Percentiles rank a stretch among this genome's conserved stretches.
Conservation (phyloP, 2,113 vertebrate species). For the Nannospalax galili region DNA sequence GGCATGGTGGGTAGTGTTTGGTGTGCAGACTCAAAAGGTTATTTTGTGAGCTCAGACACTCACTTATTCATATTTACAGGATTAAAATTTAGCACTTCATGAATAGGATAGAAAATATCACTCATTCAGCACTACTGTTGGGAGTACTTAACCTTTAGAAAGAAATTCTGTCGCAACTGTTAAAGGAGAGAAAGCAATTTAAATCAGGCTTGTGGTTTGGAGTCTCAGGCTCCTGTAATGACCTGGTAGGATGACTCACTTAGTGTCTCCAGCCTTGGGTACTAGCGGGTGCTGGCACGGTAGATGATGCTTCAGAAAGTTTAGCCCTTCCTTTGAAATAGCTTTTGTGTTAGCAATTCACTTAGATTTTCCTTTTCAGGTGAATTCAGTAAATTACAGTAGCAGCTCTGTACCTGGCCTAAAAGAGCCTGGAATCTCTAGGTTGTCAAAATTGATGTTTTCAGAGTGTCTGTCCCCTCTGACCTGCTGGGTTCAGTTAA, state of each 20-base stretch:
- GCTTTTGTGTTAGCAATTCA: conserved; percentile 34
- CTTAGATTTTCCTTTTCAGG: not conserved
- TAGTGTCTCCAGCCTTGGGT: not conserved
- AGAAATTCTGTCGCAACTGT: not conserved
- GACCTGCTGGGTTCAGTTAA: not conserved
- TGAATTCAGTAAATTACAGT: conserved; percentile 3
- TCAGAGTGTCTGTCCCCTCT: not conserved
- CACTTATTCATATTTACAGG: conserved; percentile 43
- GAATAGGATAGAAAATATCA: conserved; percentile 40
- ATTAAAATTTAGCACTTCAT: conserved; percentile 54
- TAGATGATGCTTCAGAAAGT: conserved; percentile 10
- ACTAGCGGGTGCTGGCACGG: not conserved
- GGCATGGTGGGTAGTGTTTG: not conserved
- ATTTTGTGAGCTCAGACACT: not conserved
- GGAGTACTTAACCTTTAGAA: conserved; percentile 44
- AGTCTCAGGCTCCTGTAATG: conserved; percentile 36
- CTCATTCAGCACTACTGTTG: conserved; percentile 20
- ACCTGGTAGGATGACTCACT: not conserved
- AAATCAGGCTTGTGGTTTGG: conserved; percentile 46
- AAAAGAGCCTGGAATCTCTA: too few relatives aligned
- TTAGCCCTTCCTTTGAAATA: not conserved
- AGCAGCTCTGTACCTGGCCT: not conserved
- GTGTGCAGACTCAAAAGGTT: not conserved
- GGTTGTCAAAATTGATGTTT: not conserved
- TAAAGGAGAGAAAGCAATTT: conserved; percentile 18